These are phyloP conservation scores for Cyclargus thomasi DNA, from an alignment of 1,140 invertebrate genomes.

Conservation along the genomic window DNA sequence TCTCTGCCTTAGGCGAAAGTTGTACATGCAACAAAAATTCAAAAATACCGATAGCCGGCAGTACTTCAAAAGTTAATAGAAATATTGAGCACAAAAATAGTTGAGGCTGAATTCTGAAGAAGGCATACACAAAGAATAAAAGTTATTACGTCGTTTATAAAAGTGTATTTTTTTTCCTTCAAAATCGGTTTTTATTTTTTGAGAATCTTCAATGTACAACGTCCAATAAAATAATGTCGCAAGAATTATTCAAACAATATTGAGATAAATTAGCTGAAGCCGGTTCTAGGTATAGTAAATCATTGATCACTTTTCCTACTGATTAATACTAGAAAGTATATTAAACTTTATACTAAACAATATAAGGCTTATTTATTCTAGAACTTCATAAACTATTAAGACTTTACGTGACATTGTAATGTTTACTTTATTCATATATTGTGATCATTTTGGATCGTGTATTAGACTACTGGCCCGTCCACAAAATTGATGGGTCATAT, in stretches of 20 bases:
- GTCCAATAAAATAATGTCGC: slow-evolving; percentile 15
- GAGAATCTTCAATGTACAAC: slow-evolving; percentile 20
- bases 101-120: too few relatives aligned
- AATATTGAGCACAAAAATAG: too few relatives aligned
- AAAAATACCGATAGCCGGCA: too few relatives aligned
- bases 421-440: slow-evolving; percentile 31
- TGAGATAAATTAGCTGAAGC: slow-evolving; percentile 23
- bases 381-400: slow-evolving; percentile 27
- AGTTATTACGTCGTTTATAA: too few relatives aligned
- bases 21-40: too few relatives aligned
- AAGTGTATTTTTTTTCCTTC: too few relatives aligned
- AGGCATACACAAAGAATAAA: too few relatives aligned
- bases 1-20: too few relatives aligned
- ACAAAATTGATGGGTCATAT: too few relatives aligned
- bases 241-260: slow-evolving; percentile 26
- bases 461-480: too few relatives aligned
- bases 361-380: background rate
- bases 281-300: slow-evolving; percentile 10
- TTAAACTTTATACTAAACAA: background rate
- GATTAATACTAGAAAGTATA: slow-evolving; percentile 27
- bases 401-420: slow-evolving; percentile 20
- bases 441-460: slow-evolving; percentile 24
- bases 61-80: too few relatives aligned
- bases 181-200: too few relatives aligned
- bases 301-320: slow-evolving; percentile 27